A percentile compares a stretch with the other conserved stretches of the same genome.
phyloP scores from a whole-genome alignment of 2,888 invertebrate species.

The Nephrotoma appendiculata region DNA sequence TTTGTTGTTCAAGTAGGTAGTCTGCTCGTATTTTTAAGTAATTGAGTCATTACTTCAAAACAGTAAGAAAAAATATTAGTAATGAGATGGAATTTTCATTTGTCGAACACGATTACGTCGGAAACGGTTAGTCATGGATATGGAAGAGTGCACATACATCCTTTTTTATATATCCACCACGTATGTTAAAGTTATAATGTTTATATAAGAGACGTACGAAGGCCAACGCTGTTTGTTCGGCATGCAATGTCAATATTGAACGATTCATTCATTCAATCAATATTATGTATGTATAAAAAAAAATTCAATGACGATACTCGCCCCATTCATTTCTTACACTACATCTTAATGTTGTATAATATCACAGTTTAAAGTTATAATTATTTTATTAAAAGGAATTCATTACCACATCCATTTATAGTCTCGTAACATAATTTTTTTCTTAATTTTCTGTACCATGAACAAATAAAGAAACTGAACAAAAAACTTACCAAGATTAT shows the following conservation, averaged over 20 bases:
- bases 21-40: neutral
- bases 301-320: neutral
- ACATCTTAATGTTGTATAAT: neutral
- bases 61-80: neutral
- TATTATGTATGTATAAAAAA: no score
- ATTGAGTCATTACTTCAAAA: neutral
- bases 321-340: neutral
- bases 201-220: neutral
- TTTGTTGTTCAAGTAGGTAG: neutral
- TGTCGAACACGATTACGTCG: neutral
- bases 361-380: neutral
- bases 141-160: neutral
- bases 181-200: neutral
- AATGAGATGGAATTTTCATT: neutral
- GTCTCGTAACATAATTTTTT: neutral
- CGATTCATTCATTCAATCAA: neutral
- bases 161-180: neutral
- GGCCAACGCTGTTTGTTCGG: neutral
- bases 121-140: neutral
- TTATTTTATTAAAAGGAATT: neutral
- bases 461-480: neutral
- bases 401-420: neutral
- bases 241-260: neutral
- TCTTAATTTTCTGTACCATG: neutral
- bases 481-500: constrained; percentile 13